Percentiles rank a stretch among this genome's conserved stretches.
Conservation (phyloP, 1,140 invertebrate genomes). For the Batillaria attramentaria region DNA sequence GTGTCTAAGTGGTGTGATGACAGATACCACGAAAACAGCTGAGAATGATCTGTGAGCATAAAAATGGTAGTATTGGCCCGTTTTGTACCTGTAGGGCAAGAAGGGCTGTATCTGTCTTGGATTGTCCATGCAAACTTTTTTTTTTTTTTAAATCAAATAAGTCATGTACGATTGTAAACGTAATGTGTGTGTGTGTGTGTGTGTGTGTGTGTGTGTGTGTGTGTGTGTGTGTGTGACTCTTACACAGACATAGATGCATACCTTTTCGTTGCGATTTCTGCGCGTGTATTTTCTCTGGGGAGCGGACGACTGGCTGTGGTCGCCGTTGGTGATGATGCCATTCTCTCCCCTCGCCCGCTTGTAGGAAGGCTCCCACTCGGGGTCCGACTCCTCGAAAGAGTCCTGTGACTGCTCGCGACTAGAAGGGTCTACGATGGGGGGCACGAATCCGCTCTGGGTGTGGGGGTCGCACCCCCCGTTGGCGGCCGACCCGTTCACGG, state of each 20-base stretch:
- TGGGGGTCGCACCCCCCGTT: slow-evolving; percentile 76
- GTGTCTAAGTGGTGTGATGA: no score
- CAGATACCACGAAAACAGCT: no score
- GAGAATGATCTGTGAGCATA: no score
- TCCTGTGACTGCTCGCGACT: slow-evolving; percentile 56
- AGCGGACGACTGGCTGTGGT: slow-evolving; percentile 20
- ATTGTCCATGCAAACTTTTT: no score
- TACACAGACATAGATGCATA: slow-evolving; percentile 34
- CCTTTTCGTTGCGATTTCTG: slow-evolving; percentile 57
- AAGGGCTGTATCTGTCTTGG: no score
- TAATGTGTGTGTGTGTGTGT: slow-evolving; percentile 6
- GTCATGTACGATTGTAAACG: not conserved
- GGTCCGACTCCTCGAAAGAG: slow-evolving; percentile 50
- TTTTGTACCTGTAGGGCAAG: no score
- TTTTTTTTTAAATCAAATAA: no score
- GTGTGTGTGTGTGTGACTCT: slow-evolving; percentile 24
- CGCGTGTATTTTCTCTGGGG: slow-evolving; percentile 52
- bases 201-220: slow-evolving; percentile 13
- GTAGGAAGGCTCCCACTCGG: slow-evolving; percentile 50
- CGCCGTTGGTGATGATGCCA: slow-evolving; percentile 30
- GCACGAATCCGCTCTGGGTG: slow-evolving; percentile 92
- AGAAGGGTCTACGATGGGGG: slow-evolving; percentile 80
- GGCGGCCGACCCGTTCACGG: slow-evolving; percentile 64
- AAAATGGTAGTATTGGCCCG: no score
- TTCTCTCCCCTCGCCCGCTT: slow-evolving; percentile 35